phyloP scores from a whole-genome alignment of 2,888 invertebrate genomes.

The Apoda limacodes region DNA sequence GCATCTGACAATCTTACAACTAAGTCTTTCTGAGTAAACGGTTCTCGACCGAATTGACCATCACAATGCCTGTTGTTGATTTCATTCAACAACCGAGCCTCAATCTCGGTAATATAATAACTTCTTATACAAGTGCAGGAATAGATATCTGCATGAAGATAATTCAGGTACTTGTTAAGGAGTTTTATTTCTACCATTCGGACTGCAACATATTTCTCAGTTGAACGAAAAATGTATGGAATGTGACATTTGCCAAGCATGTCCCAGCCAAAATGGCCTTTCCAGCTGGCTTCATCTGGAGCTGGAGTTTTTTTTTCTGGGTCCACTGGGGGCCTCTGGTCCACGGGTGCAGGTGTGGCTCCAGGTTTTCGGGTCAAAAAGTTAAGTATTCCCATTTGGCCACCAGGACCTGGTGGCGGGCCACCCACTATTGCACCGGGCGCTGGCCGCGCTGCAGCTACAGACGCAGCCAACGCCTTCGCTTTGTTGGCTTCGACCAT shows the following conservation, averaged over 20 bases:
- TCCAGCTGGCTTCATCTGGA: constrained; percentile 81
- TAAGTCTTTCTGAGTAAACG: constrained; percentile 89
- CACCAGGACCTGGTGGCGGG: constrained; percentile 44
- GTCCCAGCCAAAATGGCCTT: constrained; percentile 92
- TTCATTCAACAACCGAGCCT: constrained; percentile 90
- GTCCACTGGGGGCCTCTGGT: constrained; percentile 37
- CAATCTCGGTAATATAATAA: constrained; percentile 92
- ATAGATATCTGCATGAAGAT: constrained; percentile 89
- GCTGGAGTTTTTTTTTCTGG: constrained; percentile 55
- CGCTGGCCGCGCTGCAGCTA: constrained; percentile 60
- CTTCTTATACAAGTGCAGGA: constrained; percentile 92
- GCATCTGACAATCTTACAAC: constrained; percentile 91
- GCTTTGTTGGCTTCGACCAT: constrained; percentile 87
- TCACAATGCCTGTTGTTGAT: constrained; percentile 95
- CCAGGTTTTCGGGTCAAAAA: constrained; percentile 65
- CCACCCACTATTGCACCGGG: constrained; percentile 49
- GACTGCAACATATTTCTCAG: constrained; percentile 92
- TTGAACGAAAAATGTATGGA: constrained; percentile 87
- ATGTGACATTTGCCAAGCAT: constrained; percentile 87
- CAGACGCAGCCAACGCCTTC: constrained; percentile 60
- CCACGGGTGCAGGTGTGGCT: constrained; percentile 30
- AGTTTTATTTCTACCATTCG: constrained; percentile 93
- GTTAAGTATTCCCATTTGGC: constrained; percentile 72
- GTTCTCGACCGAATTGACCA: constrained; percentile 87
- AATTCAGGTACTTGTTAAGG: constrained; percentile 88